A percentile compares a stretch with the other conserved stretches of the same genome.
Evolutionary conservation across 2,797 vertebrate genomes (phyloP).

Genomic region (Triplophysa bombifrons): DNA sequence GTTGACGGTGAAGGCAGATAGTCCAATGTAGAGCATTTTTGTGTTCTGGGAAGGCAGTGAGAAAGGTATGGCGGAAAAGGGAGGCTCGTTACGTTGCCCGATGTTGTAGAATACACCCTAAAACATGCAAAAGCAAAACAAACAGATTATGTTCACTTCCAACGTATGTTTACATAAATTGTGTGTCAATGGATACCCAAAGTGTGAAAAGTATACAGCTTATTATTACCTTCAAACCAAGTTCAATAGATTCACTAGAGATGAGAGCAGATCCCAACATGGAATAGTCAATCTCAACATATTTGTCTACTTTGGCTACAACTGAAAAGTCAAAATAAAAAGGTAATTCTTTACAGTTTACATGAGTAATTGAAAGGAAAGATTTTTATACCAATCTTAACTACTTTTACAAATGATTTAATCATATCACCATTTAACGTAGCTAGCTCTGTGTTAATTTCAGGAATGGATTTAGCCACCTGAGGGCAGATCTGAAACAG

Average conservation of each 20-base stretch:
- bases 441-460: constrained; percentile 72
- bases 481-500: constrained; percentile 76
- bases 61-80: constrained; percentile 74
- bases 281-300: constrained; percentile 78
- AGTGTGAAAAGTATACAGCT: too few relatives aligned
- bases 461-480: constrained; percentile 64
- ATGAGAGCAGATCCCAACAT: constrained; percentile 73
- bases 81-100: constrained; percentile 75
- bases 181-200: too few relatives aligned
- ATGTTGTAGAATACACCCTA: constrained; percentile 82
- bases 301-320: constrained; percentile 72
- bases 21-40: constrained; percentile 82
- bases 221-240: constrained; percentile 73
- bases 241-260: constrained; percentile 64
- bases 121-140: not conserved
- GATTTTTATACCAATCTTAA: too few relatives aligned
- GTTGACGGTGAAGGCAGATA: constrained; percentile 80
- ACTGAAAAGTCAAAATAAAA: too few relatives aligned
- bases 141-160: too few relatives aligned
- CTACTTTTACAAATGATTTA: too few relatives aligned
- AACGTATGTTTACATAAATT: too few relatives aligned
- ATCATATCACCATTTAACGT: constrained; percentile 73
- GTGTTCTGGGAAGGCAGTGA: constrained; percentile 66
- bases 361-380: too few relatives aligned
- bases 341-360: too few relatives aligned